Evolutionary conservation across 2,113 vertebrate genomes (phyloP).

Genomic region (Bagarius yarrelli): DNA sequence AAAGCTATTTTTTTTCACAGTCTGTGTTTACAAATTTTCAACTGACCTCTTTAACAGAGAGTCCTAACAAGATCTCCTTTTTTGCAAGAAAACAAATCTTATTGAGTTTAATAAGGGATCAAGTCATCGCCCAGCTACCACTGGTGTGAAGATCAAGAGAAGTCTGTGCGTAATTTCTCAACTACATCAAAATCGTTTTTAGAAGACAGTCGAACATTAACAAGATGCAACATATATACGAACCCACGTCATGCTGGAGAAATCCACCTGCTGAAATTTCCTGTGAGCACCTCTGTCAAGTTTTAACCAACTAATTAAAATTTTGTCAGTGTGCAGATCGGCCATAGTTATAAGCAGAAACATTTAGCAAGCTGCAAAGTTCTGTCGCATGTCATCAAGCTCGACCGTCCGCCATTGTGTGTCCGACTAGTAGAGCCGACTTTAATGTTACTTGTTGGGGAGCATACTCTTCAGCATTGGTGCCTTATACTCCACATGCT

Average conservation of each 20-base stretch:
- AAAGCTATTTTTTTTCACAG: neutral
- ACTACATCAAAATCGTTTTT: neutral
- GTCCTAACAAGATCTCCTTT: no score
- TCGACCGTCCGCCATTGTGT: neutral
- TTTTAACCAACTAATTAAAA: neutral
- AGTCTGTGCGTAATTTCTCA: neutral
- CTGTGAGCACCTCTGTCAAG: neutral
- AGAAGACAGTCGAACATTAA: neutral
- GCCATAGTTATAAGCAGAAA: constrained; percentile 4
- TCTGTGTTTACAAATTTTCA: no score
- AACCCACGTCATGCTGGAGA: no score
- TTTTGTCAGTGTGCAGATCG: neutral
- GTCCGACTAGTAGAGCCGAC: constrained; percentile 60
- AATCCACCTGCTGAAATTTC: neutral
- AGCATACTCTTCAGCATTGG: constrained; percentile 79
- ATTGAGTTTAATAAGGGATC: neutral
- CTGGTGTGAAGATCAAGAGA: neutral
- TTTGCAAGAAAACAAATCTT: neutral
- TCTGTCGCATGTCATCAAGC: neutral
- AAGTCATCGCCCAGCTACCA: neutral
- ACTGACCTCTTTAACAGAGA: no score
- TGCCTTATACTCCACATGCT: constrained; percentile 81
- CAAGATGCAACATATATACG: neutral
- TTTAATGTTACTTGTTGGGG: constrained; percentile 64
- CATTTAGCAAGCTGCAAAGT: neutral